Percentiles rank a stretch among this genome's conserved stretches.
phyloP scores from a whole-genome alignment of 2,113 vertebrate genomes.

The Enhydra lutris region DNA sequence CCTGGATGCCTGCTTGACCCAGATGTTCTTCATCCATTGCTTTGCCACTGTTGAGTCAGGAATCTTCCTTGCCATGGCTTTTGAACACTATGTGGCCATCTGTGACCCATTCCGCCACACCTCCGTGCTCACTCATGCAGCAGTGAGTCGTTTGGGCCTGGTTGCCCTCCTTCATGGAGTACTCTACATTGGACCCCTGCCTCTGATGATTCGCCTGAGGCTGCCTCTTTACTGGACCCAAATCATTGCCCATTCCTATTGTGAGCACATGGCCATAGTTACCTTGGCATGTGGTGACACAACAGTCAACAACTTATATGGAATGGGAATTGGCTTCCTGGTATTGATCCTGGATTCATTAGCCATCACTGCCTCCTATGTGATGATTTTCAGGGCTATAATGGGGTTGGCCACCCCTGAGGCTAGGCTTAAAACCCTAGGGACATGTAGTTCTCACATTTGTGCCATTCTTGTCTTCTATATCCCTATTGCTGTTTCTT shows the following conservation, averaged over 20 bases:
- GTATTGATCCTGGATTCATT: conserved; percentile 70
- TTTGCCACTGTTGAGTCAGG: conserved; percentile 75
- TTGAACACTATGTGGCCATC: conserved; percentile 77
- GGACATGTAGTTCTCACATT: conserved; percentile 74
- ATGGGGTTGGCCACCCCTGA: conserved; percentile 52
- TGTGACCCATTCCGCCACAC: conserved; percentile 73
- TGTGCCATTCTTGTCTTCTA: conserved; percentile 75
- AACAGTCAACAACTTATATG: conserved; percentile 71
- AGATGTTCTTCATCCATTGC: conserved; percentile 79
- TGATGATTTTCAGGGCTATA: conserved; percentile 69
- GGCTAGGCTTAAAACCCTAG: conserved; percentile 70
- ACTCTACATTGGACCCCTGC: conserved; percentile 71
- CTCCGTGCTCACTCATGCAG: conserved; percentile 54
- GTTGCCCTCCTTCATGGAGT: conserved; percentile 64
- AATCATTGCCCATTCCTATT: conserved; percentile 75
- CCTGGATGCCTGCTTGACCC: conserved; percentile 68
- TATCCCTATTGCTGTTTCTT: conserved; percentile 73
- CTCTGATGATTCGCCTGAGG: conserved; percentile 60
- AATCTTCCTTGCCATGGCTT: conserved; percentile 78
- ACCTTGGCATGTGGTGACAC: conserved; percentile 73
- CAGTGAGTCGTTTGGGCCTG: conserved; percentile 63
- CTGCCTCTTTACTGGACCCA: conserved; percentile 64
- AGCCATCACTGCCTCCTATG: conserved; percentile 72
- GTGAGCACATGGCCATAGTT: conserved; percentile 79
- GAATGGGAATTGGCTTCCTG: conserved; percentile 73